phyloP scores from a whole-genome alignment of 2,888 invertebrate genomes.

The Lycocerus yunnanus region DNA sequence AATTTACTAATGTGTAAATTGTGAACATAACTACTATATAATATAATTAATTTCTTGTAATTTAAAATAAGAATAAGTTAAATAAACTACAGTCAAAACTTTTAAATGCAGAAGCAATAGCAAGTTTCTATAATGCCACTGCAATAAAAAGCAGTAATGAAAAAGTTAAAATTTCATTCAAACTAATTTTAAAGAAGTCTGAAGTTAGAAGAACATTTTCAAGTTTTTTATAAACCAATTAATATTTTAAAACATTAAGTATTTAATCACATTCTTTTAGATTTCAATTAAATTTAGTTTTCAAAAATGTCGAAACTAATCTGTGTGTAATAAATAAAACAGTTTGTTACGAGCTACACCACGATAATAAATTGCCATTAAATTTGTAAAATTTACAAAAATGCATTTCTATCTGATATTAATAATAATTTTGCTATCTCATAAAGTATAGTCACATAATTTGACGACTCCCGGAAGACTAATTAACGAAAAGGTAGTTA shows the following conservation, averaged over 20 bases:
- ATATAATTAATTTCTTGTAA: neutral
- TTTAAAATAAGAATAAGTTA: neutral
- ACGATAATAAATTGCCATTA: neutral
- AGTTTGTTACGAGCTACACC: neutral
- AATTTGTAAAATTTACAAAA: neutral
- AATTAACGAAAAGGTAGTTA: neutral
- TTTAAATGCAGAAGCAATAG: neutral
- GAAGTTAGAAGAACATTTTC: conserved; percentile 46
- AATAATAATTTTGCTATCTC: neutral
- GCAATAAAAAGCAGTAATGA: conserved; percentile 40
- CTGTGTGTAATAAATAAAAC: neutral
- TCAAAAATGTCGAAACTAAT: too few relatives aligned
- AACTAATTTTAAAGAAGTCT: conserved; percentile 44
- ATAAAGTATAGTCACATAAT: neutral
- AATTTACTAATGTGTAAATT: too few relatives aligned
- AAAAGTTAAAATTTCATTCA: conserved; percentile 48
- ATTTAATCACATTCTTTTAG: neutral
- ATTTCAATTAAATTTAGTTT: neutral
- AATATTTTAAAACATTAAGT: conserved; percentile 46
- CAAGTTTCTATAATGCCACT: neutral
- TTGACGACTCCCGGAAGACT: neutral
- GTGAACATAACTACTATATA: too few relatives aligned
- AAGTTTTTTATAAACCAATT: conserved; percentile 51
- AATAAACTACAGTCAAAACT: neutral
- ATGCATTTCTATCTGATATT: neutral